Percentiles rank a stretch among this genome's conserved stretches.
These are phyloP conservation scores for Heloderma charlesbogerti DNA, from an alignment of 2,113 vertebrate genomes.

Conservation along the genomic window DNA sequence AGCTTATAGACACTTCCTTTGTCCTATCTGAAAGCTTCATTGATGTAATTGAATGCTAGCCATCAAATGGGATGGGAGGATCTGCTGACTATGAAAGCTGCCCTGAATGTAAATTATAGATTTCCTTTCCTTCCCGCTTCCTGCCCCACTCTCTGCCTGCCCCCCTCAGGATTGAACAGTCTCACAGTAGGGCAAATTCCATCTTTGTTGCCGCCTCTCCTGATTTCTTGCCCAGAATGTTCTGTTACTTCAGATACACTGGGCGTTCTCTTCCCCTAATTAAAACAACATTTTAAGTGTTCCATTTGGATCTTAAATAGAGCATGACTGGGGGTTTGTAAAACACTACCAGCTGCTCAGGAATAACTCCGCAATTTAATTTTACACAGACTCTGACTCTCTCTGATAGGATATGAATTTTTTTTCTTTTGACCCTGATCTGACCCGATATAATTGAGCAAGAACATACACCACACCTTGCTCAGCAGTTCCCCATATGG, in stretches of 20 bases:
- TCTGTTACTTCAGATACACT: conserved; percentile 25
- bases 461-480: conserved; percentile 65
- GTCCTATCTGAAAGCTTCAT: background rate
- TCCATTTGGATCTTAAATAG: background rate
- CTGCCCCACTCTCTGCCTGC: background rate
- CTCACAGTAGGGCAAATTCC: conserved; percentile 18
- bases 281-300: conserved; percentile 37
- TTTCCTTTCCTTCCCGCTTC: background rate
- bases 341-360: conserved; percentile 26
- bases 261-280: conserved; percentile 44
- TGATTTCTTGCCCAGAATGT: conserved; percentile 23
- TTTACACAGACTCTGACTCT: conserved; percentile 26
- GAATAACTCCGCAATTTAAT: conserved; percentile 11
- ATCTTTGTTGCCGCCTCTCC: conserved; percentile 34
- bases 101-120: background rate
- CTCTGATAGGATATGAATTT: background rate
- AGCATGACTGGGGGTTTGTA: conserved; percentile 1
- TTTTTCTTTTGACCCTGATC: conserved; percentile 43
- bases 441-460: conserved; percentile 59
- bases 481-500: conserved; percentile 72
- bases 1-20: conserved; percentile 2
- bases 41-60: conserved; percentile 7
- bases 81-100: background rate
- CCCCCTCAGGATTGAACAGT: background rate
- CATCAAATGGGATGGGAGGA: background rate